Conservation (phyloP, 2,113 vertebrate genomes). For the Alethe diademata region DNA sequence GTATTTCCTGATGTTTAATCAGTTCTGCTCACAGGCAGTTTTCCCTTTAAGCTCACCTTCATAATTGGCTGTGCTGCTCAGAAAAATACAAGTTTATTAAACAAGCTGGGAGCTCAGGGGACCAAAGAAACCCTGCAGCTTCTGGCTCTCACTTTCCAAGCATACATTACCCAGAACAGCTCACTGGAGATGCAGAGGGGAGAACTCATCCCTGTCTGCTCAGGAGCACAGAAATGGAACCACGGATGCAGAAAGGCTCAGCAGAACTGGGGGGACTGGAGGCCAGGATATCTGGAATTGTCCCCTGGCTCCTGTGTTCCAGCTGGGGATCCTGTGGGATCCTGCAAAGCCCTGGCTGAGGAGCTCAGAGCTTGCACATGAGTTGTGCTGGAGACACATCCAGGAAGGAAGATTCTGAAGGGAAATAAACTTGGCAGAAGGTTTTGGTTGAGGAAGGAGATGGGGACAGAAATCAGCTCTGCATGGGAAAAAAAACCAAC, state of each 20-base stretch:
- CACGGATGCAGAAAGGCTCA: not conserved
- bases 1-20: constrained; percentile 27
- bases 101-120: not conserved
- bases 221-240: not conserved
- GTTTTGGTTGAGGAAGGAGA: not conserved
- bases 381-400: not conserved
- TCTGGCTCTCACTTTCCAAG: not conserved
- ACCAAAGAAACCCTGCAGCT: constrained; percentile 1
- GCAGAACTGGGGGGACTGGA: not conserved
- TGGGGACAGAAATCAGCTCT: not conserved
- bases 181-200: not conserved
- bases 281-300: not conserved
- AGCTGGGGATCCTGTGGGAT: not conserved
- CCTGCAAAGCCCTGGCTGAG: not conserved
- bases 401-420: not conserved
- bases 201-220: not conserved
- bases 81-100: constrained; percentile 36
- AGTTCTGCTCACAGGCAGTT: not conserved
- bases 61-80: not conserved
- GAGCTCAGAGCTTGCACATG: not conserved
- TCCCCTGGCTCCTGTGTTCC: not conserved
- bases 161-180: not conserved
- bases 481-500: not conserved
- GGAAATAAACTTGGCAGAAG: not conserved
- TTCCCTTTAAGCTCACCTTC: not conserved